Percentiles rank a stretch among this genome's conserved stretches.
These are phyloP conservation scores for Phrixothrix hirtus DNA, from an alignment of 2,888 invertebrate genomes.

Conservation along the genomic window DNA sequence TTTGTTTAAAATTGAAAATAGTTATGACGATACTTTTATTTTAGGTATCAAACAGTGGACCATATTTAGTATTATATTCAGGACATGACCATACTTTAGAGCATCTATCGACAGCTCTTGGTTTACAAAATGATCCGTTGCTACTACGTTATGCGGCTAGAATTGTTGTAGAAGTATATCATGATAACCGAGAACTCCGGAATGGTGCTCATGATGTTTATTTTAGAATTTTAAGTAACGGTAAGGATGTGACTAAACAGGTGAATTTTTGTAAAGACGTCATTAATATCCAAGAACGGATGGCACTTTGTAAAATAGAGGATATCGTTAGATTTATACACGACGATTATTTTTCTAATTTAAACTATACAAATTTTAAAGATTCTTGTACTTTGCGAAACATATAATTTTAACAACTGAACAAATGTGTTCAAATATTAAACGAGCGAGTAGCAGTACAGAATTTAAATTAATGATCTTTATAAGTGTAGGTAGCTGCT, in stretches of 20 bases:
- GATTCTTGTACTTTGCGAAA: conserved; percentile 66
- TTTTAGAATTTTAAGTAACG: conserved; percentile 83
- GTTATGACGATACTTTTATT: conserved; percentile 21
- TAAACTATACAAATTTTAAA: conserved; percentile 88
- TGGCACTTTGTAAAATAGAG: conserved; percentile 79
- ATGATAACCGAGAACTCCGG: conserved; percentile 60
- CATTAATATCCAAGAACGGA: conserved; percentile 59
- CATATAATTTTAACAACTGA: neutral
- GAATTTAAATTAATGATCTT: too few relatives aligned
- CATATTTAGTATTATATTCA: conserved; percentile 60
- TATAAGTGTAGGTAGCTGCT: too few relatives aligned
- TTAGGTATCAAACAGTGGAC: conserved; percentile 51
- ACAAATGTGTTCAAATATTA: too few relatives aligned
- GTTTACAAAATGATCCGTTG: conserved; percentile 66
- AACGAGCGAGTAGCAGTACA: too few relatives aligned
- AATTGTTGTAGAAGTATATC: conserved; percentile 86
- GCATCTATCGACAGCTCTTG: conserved; percentile 79
- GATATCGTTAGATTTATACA: conserved; percentile 85
- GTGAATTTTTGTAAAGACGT: conserved; percentile 77
- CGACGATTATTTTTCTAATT: conserved; percentile 79
- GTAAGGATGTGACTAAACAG: conserved; percentile 80
- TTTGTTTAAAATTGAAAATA: neutral
- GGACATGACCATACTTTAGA: conserved; percentile 92
- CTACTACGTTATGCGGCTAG: conserved; percentile 86
- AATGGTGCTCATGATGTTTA: conserved; percentile 68